Evolutionary conservation across 2,888 invertebrate species (phyloP).

Genomic region (Dicyrtomina minuta): DNA sequence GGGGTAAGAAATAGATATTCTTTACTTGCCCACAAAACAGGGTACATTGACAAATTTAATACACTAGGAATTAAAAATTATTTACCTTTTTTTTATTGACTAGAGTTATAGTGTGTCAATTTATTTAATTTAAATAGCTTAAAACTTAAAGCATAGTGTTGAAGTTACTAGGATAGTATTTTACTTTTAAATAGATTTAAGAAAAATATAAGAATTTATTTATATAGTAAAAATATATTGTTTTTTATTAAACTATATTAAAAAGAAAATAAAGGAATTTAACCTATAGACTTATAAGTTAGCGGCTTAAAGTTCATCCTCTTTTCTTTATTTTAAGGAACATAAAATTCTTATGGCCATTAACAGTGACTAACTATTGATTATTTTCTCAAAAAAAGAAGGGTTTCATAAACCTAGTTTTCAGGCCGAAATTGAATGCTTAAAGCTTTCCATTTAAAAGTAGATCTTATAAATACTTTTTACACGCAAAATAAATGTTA

Average conservation of each 20-base stretch:
- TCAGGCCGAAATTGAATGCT: conserved; percentile 63
- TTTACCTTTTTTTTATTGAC: no score
- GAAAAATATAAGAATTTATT: conserved; percentile 58
- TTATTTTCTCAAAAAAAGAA: conserved; percentile 64
- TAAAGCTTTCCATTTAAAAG: conserved; percentile 58
- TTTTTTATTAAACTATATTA: conserved; percentile 67
- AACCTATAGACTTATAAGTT: conserved; percentile 64
- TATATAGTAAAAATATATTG: conserved; percentile 69
- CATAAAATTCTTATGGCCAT: conserved; percentile 63
- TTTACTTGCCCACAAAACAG: no score
- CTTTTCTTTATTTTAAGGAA: conserved; percentile 65
- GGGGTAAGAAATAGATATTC: conserved; percentile 54
- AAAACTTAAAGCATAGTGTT: conserved; percentile 59
- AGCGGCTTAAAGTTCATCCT: conserved; percentile 64
- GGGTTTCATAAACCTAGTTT: conserved; percentile 54
- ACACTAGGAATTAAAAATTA: no score
- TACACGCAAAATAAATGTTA: conserved; percentile 61
- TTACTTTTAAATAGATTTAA: conserved; percentile 52
- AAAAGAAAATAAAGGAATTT: conserved; percentile 60
- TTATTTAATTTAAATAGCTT: conserved; percentile 51
- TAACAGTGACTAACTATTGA: conserved; percentile 68
- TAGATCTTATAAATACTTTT: conserved; percentile 58
- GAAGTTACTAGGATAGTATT: conserved; percentile 56
- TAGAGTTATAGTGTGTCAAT: no score
- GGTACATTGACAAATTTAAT: no score